phyloP scores from a whole-genome alignment of 2,113 vertebrate genomes.

The Eclectus roratus region DNA sequence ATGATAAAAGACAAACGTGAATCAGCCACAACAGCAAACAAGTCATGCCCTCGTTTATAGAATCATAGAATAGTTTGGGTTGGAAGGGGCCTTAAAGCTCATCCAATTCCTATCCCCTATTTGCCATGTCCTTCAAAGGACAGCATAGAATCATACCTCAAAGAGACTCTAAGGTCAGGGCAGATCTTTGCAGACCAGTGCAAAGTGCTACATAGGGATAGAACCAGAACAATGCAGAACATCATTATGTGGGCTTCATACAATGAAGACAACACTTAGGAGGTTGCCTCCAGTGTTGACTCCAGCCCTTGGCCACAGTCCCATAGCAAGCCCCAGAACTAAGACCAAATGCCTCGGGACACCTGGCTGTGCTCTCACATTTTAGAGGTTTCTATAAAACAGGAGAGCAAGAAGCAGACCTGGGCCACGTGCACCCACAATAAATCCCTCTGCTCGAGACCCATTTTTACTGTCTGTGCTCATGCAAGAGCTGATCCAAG shows the following conservation, averaged over 20 bases:
- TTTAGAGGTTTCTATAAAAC: neutral
- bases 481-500: neutral
- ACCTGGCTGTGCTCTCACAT: neutral
- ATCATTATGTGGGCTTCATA: accelerated
- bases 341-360: neutral
- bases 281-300: neutral
- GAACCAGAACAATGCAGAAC: neutral
- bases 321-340: neutral
- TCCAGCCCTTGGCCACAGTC: neutral
- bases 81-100: neutral
- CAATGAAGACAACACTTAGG: accelerated
- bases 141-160: neutral
- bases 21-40: neutral
- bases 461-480: neutral
- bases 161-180: neutral
- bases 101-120: neutral
- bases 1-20: neutral
- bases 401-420: neutral
- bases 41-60: neutral
- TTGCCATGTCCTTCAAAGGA: neutral
- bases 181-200: neutral
- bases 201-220: accelerated
- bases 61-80: neutral
- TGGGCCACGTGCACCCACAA: neutral
- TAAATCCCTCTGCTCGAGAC: neutral